A percentile compares a stretch with the other conserved stretches of the same genome.
These are phyloP conservation scores for Clivina fossor DNA, from an alignment of 2,888 invertebrate species.

Conservation along the genomic window DNA sequence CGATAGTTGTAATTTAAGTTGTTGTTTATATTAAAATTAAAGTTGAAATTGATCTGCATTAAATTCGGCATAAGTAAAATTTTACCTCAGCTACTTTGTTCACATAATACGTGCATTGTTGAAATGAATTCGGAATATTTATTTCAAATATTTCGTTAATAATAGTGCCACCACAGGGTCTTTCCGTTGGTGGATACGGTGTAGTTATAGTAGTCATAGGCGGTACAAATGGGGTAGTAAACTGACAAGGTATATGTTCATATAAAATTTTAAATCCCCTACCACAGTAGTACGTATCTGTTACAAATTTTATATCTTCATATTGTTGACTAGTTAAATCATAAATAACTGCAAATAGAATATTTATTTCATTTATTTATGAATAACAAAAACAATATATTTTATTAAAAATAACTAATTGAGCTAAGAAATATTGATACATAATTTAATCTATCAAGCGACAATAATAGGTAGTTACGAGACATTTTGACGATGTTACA, in stretches of 20 bases:
- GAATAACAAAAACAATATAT: no score
- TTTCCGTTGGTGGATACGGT: constrained; percentile 20
- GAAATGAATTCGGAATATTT: constrained; percentile 31
- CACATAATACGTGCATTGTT: constrained; percentile 26
- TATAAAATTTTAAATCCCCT: constrained; percentile 54
- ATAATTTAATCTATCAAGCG: no score
- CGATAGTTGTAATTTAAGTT: no score
- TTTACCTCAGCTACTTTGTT: constrained; percentile 22
- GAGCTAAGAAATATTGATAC: no score
- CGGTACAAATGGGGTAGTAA: constrained; percentile 37
- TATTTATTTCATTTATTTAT: no score
- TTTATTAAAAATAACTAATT: no score
- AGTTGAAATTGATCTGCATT: no score
- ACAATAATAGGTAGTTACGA: no score
- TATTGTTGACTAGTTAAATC: constrained; percentile 46
- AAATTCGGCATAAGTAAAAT: no score
- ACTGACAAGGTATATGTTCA: constrained; percentile 50
- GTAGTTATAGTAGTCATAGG: constrained; percentile 28
- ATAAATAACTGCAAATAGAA: constrained; percentile 46
- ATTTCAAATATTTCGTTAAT: constrained; percentile 44
- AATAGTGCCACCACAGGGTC: constrained; percentile 44
- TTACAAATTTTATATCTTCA: constrained; percentile 51
- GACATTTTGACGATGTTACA: no score
- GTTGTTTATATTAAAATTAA: no score
- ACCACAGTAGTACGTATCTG: constrained; percentile 49